These are phyloP conservation scores for Protonibea diacanthus DNA, from an alignment of 2,797 vertebrate genomes.

Conservation along the genomic window DNA sequence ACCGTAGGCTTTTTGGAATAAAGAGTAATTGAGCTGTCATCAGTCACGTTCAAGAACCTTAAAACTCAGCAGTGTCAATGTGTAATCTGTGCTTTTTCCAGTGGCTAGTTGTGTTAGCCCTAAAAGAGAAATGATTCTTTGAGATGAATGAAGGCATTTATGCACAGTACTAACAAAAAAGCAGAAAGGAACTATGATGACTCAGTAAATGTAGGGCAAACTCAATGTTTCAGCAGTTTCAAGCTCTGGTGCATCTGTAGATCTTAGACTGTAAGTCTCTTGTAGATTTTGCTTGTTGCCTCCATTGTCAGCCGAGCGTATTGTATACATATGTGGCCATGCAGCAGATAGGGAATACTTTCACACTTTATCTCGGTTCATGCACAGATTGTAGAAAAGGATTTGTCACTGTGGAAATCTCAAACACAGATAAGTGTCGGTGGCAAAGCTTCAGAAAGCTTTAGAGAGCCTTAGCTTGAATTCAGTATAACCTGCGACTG, in stretches of 20 bases:
- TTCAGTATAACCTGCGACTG: neutral
- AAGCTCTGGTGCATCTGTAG: neutral
- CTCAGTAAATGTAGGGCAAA: neutral
- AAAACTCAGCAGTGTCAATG: neutral
- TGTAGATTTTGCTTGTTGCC: neutral
- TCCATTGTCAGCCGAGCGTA: neutral
- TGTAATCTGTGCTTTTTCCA: slow-evolving; percentile 19
- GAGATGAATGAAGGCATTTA: slow-evolving; percentile 8
- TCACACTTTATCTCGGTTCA: slow-evolving; percentile 2
- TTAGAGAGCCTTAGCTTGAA: neutral
- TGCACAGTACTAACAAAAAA: neutral
- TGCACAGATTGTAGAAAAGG: neutral
- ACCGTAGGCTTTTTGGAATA: neutral
- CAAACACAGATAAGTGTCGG: neutral
- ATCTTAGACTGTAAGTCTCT: neutral
- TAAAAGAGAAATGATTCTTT: neutral
- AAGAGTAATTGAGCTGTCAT: neutral
- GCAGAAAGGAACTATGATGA: neutral
- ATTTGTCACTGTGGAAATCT: neutral
- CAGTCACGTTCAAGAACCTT: neutral
- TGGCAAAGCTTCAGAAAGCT: neutral
- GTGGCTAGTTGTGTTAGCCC: neutral
- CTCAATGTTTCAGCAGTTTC: neutral
- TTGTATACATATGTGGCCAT: neutral
- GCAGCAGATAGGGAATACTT: neutral